Base-by-base conservation (phyloP, 1,140 invertebrate species). In the Lucilia sericata region DNA sequence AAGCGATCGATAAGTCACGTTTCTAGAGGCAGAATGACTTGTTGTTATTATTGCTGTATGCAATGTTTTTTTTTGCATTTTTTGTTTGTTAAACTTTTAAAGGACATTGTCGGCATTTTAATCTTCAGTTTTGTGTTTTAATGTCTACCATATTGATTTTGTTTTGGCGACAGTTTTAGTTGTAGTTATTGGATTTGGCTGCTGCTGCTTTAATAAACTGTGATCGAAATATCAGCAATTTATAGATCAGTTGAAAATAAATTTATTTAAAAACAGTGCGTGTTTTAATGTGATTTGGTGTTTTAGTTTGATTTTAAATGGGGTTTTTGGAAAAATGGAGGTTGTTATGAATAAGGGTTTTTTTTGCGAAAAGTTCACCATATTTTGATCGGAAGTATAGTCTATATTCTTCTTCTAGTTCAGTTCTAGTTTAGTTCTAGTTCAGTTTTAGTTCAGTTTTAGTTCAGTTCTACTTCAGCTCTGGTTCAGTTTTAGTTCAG, bases 1-100 rank as follows among this genome's bases (percentile, higher is more conserved):
- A 85, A 85, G 74, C 84, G 82, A 85, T 85, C 84, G 84, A 85
- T 85, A 85, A 85, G 84, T 85, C 84, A 85, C 84, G 84, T 83
- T 85, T 85, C 82, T 75, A 78, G 80, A 76, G 74, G 80, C 42
- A 80, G 84, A 82, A 84, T 84, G 84, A 80, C 76, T 70, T 36
- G 74, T 76, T 76, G 34, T 76, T 76, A 25, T 78, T 78, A n/a
- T 76, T 42, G 74, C 14, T 42, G 10, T 5, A 2, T 74, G 19
- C 21, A 3, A 30, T 3, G n/a, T 30, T 74, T 10, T 74, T 74
- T 76, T 42, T 49, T 60, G 49, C 34, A 74, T 65, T 82, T 74
- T 65, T 82, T 82, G 80, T 84, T 55, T 30, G 75, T 80, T 84
- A 36, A 75, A 21, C 21, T 30, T 17, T 42, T 19, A 76, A 36